A percentile compares a stretch with the other conserved stretches of the same genome.
These are phyloP conservation scores for Tyrophagus putrescentiae DNA, from an alignment of 1,140 invertebrate species.

Conservation along the genomic window DNA sequence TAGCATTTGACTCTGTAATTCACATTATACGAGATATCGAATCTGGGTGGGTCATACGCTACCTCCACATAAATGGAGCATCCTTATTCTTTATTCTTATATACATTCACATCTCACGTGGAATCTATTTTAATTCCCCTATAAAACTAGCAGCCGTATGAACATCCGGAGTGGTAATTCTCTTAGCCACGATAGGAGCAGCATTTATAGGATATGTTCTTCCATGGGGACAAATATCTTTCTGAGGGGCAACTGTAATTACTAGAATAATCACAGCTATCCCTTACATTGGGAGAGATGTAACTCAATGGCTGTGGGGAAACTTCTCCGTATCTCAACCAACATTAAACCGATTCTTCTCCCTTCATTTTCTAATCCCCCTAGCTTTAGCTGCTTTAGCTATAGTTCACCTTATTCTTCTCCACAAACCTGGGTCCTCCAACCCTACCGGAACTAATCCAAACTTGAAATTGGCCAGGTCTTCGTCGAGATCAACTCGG, in stretches of 20 bases:
- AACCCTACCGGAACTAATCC: conserved; percentile 44
- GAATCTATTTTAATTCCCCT: not conserved
- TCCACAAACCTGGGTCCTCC: conserved; percentile 45
- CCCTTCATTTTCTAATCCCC: conserved; percentile 51
- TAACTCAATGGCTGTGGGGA: conserved; percentile 50
- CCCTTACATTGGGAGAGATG: conserved; percentile 42
- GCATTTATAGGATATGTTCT: conserved; percentile 53
- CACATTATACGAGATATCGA: not conserved
- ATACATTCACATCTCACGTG: not conserved
- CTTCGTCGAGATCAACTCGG: too few species aligned
- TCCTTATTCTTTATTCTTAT: not conserved
- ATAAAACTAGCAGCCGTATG: not conserved
- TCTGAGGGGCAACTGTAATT: conserved; percentile 54
- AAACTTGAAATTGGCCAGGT: conserved; percentile 42
- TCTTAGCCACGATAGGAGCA: conserved; percentile 46
- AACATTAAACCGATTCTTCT: conserved; percentile 51
- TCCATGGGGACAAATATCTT: conserved; percentile 54
- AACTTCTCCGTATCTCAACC: conserved; percentile 51
- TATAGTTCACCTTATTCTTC: conserved; percentile 41
- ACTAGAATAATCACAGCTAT: conserved; percentile 51
- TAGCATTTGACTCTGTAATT: not conserved
- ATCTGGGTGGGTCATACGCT: not conserved
- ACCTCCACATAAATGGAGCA: not conserved
- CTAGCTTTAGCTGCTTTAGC: conserved; percentile 45
- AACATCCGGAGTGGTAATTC: conserved; percentile 38